A percentile compares a stretch with the other conserved stretches of the same genome.
phyloP scores from a whole-genome alignment of 2,888 invertebrate species.

The Drosophila planitibia region DNA sequence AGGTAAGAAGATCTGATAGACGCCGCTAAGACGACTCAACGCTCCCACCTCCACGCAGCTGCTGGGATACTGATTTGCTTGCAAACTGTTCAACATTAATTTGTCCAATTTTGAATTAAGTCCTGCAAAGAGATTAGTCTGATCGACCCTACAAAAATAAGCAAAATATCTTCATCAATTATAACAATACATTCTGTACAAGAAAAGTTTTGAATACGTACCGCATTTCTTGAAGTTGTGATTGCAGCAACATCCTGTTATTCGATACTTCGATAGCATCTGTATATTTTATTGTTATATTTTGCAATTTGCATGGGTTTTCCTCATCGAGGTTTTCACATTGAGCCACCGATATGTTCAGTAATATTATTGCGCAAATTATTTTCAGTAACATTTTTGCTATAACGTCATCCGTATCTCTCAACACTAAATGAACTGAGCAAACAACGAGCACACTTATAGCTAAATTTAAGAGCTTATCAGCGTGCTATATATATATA shows the following conservation, averaged over 20 bases:
- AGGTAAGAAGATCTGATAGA: conserved; percentile 88
- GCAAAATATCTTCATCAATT: background rate
- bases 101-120: background rate
- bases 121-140: conserved; percentile 3
- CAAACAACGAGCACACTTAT: background rate
- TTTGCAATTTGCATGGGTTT: background rate
- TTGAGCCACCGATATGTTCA: background rate
- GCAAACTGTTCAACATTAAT: background rate
- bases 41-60: conserved; percentile 69
- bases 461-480: conserved; percentile 21
- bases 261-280: conserved; percentile 7
- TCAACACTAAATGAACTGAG: conserved; percentile 11
- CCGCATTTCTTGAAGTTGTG: conserved; percentile 27
- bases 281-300: conserved; percentile 32
- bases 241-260: background rate
- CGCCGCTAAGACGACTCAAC: conserved; percentile 82
- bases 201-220: conserved; percentile 1
- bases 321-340: background rate
- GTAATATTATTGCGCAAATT: conserved; percentile 4
- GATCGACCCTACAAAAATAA: background rate
- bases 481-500: background rate
- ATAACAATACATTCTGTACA: background rate
- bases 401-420: background rate
- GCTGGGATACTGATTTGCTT: conserved; percentile 1
- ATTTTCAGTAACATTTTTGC: conserved; percentile 8